These are phyloP conservation scores for Epinotia demarniana DNA, from an alignment of 2,888 invertebrate species.

Conservation along the genomic window DNA sequence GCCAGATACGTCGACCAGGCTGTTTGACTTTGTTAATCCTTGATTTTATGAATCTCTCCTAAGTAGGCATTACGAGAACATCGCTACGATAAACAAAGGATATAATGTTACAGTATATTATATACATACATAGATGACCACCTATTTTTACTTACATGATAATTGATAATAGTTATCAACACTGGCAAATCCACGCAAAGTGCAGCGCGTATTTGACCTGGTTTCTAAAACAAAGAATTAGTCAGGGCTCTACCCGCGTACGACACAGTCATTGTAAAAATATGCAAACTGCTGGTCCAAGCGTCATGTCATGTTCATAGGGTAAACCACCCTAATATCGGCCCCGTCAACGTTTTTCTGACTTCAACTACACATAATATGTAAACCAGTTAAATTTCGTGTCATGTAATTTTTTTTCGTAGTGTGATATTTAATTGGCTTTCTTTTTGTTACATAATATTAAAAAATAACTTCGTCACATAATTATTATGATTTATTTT, in stretches of 20 bases:
- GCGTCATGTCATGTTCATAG: no score
- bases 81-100: background rate
- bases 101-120: background rate
- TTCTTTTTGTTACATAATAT: no score
- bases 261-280: constrained; percentile 62
- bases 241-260: constrained; percentile 51
- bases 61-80: background rate
- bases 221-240: constrained; percentile 76
- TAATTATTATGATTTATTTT: no score
- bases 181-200: constrained; percentile 67
- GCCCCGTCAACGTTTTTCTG: no score
- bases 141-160: background rate
- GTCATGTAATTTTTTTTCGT: no score
- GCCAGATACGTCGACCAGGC: constrained; percentile 51
- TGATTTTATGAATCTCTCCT: background rate
- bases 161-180: constrained; percentile 56
- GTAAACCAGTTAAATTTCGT: no score
- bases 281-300: constrained; percentile 48
- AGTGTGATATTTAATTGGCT: no score
- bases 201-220: constrained; percentile 65
- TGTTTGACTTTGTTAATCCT: constrained; percentile 63
- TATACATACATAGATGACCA: no score
- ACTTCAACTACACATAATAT: no score
- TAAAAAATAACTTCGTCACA: no score
- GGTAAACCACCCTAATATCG: no score